Conservation (phyloP, 2,113 vertebrate species). For the Ancistrus triradiatus region DNA sequence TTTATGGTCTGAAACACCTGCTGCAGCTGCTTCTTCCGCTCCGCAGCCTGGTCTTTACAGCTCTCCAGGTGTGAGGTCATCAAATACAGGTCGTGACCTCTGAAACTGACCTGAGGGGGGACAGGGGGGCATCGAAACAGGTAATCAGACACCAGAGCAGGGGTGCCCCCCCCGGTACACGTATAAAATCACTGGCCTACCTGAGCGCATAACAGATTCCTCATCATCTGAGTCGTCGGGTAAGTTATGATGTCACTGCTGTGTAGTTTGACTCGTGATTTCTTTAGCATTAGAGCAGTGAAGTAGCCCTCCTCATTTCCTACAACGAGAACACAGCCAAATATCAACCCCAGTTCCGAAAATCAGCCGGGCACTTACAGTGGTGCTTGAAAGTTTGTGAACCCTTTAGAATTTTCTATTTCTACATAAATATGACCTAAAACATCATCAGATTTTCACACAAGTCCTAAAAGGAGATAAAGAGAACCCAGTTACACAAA, state of each 20-base stretch:
- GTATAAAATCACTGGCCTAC: conserved; percentile 51
- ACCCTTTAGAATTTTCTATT: too few species aligned
- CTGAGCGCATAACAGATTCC: conserved; percentile 85
- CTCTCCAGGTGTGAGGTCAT: conserved; percentile 97
- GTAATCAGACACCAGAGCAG: too few species aligned
- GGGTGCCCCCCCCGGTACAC: not conserved
- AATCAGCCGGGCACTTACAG: too few species aligned
- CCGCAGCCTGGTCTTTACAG: conserved; percentile 75
- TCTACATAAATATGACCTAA: too few species aligned
- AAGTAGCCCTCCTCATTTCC: conserved; percentile 85
- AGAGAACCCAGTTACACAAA: too few species aligned
- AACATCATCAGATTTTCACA: too few species aligned
- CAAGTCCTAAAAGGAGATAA: too few species aligned
- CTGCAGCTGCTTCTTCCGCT: conserved; percentile 80
- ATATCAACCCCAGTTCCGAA: too few species aligned
- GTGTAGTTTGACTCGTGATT: conserved; percentile 77
- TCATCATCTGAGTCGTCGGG: conserved; percentile 86
- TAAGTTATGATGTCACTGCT: conserved; percentile 78
- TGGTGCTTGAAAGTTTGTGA: too few species aligned
- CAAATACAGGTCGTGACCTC: conserved; percentile 77
- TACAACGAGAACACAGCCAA: conserved; percentile 58
- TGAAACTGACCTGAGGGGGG: conserved; percentile 72
- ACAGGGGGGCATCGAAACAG: not conserved
- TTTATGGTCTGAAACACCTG: conserved; percentile 72
- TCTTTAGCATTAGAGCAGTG: conserved; percentile 88